Conservation (phyloP, 2,888 invertebrate species). For the Lathronympha strigana region DNA sequence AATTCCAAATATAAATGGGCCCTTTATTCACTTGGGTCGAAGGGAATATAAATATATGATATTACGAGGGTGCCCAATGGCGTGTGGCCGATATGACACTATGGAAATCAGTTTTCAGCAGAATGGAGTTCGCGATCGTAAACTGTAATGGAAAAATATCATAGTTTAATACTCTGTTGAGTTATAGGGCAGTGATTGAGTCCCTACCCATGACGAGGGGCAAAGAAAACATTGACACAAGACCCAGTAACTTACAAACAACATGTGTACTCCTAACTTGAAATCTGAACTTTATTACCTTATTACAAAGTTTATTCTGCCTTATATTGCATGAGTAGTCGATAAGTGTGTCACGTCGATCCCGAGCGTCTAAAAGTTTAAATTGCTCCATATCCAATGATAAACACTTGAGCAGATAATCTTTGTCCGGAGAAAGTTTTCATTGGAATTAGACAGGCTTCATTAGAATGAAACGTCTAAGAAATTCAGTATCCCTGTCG, state of each 20-base stretch:
- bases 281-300: constrained; percentile 3
- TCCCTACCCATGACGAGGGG: constrained; percentile 16
- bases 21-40: constrained; percentile 45
- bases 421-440: constrained; percentile 15
- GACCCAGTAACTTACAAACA: constrained; percentile 1
- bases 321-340: background rate
- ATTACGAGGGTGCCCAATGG: constrained; percentile 55
- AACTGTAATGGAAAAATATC: constrained; percentile 39
- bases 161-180: constrained; percentile 38
- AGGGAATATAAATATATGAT: constrained; percentile 59
- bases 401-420: constrained; percentile 19
- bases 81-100: constrained; percentile 52
- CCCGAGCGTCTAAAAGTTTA: constrained; percentile 30
- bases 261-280: background rate
- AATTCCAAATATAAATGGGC: constrained; percentile 35
- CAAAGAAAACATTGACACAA: constrained; percentile 20
- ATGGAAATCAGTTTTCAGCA: constrained; percentile 56
- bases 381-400: constrained; percentile 19
- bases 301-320: constrained; percentile 13
- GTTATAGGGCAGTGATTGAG: constrained; percentile 27
- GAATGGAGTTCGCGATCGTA: constrained; percentile 44
- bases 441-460: constrained; percentile 25
- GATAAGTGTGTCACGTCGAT: constrained; percentile 26
- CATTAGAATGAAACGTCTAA: background rate
- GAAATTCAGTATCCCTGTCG: constrained; percentile 1